Evolutionary conservation across 2,797 vertebrate species (phyloP).

Genomic region (Smutsia temminckii): DNA sequence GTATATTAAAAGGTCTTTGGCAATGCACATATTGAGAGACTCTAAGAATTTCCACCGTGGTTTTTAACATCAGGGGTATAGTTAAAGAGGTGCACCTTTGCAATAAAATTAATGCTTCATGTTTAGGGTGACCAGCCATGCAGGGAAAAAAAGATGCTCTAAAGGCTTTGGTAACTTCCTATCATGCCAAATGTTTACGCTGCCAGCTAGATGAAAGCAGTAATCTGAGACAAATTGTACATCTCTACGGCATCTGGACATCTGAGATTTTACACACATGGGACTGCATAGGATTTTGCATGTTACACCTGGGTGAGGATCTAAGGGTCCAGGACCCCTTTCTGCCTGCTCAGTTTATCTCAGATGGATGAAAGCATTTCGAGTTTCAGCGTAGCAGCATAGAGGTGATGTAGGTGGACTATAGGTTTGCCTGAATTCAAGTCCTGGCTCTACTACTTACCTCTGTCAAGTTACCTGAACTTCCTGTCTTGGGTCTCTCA

Average conservation of each 20-base stretch:
- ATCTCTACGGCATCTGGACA: not conserved
- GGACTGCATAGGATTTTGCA: not conserved
- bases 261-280: not conserved
- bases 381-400: not conserved
- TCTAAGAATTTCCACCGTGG: not conserved
- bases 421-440: not conserved
- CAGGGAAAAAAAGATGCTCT: not conserved
- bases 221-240: not conserved
- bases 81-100: not conserved
- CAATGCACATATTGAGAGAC: not conserved
- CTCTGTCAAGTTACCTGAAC: not conserved
- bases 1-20: not conserved
- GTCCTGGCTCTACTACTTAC: not conserved
- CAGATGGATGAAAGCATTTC: not conserved
- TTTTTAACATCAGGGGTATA: not conserved
- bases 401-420: not conserved
- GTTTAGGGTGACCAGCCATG: not conserved
- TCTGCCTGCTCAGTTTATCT: not conserved
- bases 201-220: not conserved
- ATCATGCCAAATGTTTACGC: not conserved
- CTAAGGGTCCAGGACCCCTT: not conserved
- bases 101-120: not conserved
- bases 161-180: not conserved
- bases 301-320: not conserved
- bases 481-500: not conserved